A percentile compares a stretch with the other conserved stretches of the same genome.
These are phyloP conservation scores for Papilio aristodemus DNA, from an alignment of 1,140 invertebrate species.

Conservation along the genomic window DNA sequence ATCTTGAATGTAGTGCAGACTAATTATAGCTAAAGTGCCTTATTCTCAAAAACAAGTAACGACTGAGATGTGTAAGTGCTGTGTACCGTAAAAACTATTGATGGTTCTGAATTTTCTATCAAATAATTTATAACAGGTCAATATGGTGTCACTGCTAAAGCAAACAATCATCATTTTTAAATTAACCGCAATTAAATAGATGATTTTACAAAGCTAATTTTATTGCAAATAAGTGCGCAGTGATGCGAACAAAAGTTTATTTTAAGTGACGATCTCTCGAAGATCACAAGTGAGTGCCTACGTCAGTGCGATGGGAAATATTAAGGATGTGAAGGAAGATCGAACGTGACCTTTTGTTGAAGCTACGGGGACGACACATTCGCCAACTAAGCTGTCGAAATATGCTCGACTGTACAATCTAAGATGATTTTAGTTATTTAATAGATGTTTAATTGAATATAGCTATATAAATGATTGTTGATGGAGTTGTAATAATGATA, in stretches of 20 bases:
- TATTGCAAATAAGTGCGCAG: slow-evolving; percentile 50
- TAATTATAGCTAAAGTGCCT: slow-evolving; percentile 25
- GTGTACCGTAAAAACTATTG: slow-evolving; percentile 8
- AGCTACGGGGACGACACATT: slow-evolving; percentile 74
- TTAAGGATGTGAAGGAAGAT: slow-evolving; percentile 47
- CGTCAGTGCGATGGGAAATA: slow-evolving; percentile 58
- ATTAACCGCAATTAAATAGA: slow-evolving; percentile 32
- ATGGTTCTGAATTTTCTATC: neutral
- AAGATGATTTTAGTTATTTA: neutral
- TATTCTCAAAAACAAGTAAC: neutral
- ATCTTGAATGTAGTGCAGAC: neutral
- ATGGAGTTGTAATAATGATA: neutral
- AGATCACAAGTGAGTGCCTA: slow-evolving; percentile 67
- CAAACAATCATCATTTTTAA: neutral
- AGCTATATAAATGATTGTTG: neutral
- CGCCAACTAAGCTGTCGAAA: slow-evolving; percentile 73
- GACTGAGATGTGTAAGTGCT: slow-evolving; percentile 29
- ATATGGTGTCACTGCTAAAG: slow-evolving; percentile 5
- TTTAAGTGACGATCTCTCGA: slow-evolving; percentile 43
- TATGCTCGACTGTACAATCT: slow-evolving; percentile 69
- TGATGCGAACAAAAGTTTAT: slow-evolving; percentile 49
- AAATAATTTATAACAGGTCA: neutral
- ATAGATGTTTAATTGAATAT: neutral
- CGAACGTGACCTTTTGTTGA: slow-evolving; percentile 62
- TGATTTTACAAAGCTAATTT: slow-evolving; percentile 50